Percentiles rank a stretch among this genome's conserved stretches.
phyloP scores from a whole-genome alignment of 2,113 vertebrate genomes.

The Chunga burmeisteri region DNA sequence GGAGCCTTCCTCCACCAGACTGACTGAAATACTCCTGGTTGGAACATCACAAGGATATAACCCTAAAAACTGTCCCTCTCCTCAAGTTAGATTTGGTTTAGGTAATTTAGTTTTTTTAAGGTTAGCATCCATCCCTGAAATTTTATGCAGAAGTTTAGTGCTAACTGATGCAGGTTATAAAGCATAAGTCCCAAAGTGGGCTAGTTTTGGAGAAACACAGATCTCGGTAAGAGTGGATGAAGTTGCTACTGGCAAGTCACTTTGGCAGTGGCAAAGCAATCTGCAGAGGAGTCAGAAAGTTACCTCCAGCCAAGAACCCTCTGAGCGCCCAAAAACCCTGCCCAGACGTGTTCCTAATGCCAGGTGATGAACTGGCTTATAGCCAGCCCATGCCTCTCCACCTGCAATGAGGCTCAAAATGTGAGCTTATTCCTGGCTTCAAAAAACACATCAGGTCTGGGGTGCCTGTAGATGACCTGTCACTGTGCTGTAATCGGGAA shows the following conservation, averaged over 20 bases:
- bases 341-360: accelerated
- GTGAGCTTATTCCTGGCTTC: background rate
- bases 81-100: background rate
- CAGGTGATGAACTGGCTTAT: background rate
- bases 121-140: background rate
- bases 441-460: background rate
- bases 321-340: accelerated
- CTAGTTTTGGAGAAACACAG: background rate
- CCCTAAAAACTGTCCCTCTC: background rate
- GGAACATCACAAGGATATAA: background rate
- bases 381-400: background rate
- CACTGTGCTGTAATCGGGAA: background rate
- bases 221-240: background rate
- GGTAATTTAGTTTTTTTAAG: background rate
- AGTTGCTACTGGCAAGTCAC: background rate
- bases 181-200: background rate
- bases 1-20: background rate
- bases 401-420: accelerated
- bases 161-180: background rate
- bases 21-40: background rate
- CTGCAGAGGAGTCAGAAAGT: background rate
- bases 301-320: background rate
- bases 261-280: accelerated
- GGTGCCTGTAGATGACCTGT: background rate
- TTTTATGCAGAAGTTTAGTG: background rate